These are phyloP conservation scores for Sabellastarte sp. DNA, from an alignment of 2,888 invertebrate species.

Conservation along the genomic window DNA sequence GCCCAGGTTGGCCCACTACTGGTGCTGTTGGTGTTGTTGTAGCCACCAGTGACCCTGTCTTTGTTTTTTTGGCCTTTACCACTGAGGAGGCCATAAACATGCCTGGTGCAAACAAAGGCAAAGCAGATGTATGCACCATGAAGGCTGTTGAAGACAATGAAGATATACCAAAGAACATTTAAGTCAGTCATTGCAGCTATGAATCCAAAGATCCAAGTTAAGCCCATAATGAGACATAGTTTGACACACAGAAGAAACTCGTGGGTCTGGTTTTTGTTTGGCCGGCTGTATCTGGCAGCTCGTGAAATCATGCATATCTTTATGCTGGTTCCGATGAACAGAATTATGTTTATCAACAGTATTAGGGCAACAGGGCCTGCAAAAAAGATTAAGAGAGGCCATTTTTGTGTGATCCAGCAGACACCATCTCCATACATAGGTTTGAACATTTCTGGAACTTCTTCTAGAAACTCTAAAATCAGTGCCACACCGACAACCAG, in stretches of 20 bases:
- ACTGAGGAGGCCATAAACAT: no score
- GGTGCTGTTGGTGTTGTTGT: no score
- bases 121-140: slow-evolving; percentile 66
- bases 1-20: no score
- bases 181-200: slow-evolving; percentile 52
- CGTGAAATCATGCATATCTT: slow-evolving; percentile 56
- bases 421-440: slow-evolving; percentile 61
- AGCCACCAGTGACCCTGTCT: no score
- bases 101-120: slow-evolving; percentile 45
- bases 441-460: slow-evolving; percentile 35
- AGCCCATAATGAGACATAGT: slow-evolving; percentile 56
- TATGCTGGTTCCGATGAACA: slow-evolving; percentile 64
- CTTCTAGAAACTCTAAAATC: slow-evolving; percentile 54
- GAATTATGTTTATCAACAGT: slow-evolving; percentile 61
- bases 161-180: slow-evolving; percentile 59
- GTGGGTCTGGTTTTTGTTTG: slow-evolving; percentile 12
- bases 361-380: slow-evolving; percentile 63
- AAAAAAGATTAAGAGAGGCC: slow-evolving; percentile 64
- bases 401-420: slow-evolving; percentile 65
- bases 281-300: background rate
- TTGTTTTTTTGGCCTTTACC: no score
- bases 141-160: slow-evolving; percentile 60
- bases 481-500: slow-evolving; percentile 44
- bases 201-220: slow-evolving; percentile 61
- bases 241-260: slow-evolving; percentile 26